These are phyloP conservation scores for Holacanthella duospinosa DNA, from an alignment of 2,888 invertebrate genomes.

Conservation along the genomic window DNA sequence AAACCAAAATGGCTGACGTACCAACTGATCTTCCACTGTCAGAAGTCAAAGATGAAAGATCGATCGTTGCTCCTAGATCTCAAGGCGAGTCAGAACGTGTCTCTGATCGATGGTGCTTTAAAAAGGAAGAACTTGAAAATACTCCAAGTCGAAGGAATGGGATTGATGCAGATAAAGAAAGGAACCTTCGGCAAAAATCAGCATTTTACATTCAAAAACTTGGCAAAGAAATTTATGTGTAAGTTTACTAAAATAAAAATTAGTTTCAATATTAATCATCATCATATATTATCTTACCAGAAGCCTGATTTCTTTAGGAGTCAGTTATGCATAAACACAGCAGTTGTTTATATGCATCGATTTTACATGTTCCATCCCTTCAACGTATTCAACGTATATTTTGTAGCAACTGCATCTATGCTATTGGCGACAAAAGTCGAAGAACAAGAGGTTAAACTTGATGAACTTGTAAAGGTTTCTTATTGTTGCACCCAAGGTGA, in stretches of 20 bases:
- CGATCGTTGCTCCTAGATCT: background rate
- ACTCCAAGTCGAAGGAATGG: conserved; percentile 86
- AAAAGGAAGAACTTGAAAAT: conserved; percentile 78
- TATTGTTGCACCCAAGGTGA: conserved; percentile 69
- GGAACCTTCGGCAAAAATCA: conserved; percentile 89
- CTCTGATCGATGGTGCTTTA: conserved; percentile 73
- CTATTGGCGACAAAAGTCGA: conserved; percentile 98
- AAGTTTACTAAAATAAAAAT: conserved; percentile 15
- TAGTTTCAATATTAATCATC: background rate
- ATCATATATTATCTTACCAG: background rate
- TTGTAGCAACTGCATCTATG: conserved; percentile 85
- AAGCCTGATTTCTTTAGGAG: conserved; percentile 46
- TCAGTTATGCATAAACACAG: conserved; percentile 95
- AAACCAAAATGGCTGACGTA: no score
- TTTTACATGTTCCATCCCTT: conserved; percentile 98
- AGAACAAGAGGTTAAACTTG: conserved; percentile 93
- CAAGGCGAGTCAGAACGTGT: background rate
- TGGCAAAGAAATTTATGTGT: conserved; percentile 88
- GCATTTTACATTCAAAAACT: conserved; percentile 98
- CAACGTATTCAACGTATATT: conserved; percentile 85
- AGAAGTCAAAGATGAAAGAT: no score
- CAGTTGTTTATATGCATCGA: conserved; percentile 97
- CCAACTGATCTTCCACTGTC: no score
- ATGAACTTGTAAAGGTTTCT: conserved; percentile 89
- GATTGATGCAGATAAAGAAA: conserved; percentile 85